A percentile compares a stretch with the other conserved stretches of the same genome.
These are phyloP conservation scores for Eidolon dupreanum DNA, from an alignment of 2,797 vertebrate species.

Conservation along the genomic window DNA sequence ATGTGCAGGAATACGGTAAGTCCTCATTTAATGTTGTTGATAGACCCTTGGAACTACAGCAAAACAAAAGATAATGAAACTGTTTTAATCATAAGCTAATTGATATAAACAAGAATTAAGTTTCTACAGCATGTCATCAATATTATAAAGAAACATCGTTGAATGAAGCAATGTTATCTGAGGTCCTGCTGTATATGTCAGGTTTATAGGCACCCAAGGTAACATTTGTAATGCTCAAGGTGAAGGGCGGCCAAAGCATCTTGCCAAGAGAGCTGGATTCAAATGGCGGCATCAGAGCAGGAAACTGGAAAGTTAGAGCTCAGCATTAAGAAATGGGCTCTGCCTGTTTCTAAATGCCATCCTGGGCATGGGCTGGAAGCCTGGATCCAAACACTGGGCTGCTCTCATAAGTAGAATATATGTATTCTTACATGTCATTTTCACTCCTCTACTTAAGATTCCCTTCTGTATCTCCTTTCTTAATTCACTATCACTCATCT, in stretches of 20 bases:
- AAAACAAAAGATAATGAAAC: background rate
- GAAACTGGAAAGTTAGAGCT: background rate
- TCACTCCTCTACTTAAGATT: background rate
- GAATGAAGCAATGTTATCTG: background rate
- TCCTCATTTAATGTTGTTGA: background rate
- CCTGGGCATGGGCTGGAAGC: background rate
- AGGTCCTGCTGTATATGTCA: background rate
- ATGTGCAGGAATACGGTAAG: background rate
- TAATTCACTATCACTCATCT: background rate
- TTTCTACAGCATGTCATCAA: background rate
- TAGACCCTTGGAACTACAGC: background rate
- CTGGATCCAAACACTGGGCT: no score
- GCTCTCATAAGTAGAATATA: background rate
- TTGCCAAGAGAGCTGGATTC: background rate
- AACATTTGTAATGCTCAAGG: background rate
- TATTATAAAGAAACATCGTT: background rate
- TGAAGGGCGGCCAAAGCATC: background rate
- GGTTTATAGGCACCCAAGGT: background rate
- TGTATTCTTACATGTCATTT: background rate
- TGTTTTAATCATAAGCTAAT: background rate
- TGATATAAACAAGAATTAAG: background rate
- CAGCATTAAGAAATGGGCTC: background rate
- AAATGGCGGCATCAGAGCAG: background rate
- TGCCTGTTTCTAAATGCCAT: background rate
- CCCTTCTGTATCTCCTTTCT: background rate